A percentile compares a stretch with the other conserved stretches of the same genome.
Conservation (phyloP, 2,797 vertebrate species). For the Hemitrygon akajei region DNA sequence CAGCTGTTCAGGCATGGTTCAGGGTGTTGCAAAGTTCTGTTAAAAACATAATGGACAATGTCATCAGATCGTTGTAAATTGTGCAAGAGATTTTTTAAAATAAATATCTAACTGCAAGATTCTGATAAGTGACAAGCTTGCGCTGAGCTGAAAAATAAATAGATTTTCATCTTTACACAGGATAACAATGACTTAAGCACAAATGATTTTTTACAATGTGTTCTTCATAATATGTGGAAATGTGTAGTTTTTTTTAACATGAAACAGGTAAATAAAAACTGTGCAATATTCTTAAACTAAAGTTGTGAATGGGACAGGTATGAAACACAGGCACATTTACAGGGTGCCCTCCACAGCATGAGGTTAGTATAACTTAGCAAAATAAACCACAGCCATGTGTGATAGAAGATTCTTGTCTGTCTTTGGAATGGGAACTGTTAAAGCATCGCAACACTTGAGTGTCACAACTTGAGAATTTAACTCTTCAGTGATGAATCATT, state of each 20-base stretch:
- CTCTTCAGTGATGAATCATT: background rate
- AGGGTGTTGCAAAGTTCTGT: background rate
- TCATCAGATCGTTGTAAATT: background rate
- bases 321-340: background rate
- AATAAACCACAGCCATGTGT: background rate
- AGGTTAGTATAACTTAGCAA: background rate
- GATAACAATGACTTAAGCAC: background rate
- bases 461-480: background rate
- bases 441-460: background rate
- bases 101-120: background rate
- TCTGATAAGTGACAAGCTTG: background rate
- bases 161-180: background rate
- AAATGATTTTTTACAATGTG: background rate
- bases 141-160: background rate
- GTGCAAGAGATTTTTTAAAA: background rate
- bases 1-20: background rate
- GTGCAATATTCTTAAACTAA: background rate
- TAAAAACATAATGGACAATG: background rate
- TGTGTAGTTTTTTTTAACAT: background rate
- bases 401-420: conserved; percentile 8
- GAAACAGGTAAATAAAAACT: no score
- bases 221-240: background rate
- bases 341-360: background rate
- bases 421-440: background rate
- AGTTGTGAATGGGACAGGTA: background rate